phyloP scores from a whole-genome alignment of 2,113 vertebrate genomes.

The Theristicus caerulescens region DNA sequence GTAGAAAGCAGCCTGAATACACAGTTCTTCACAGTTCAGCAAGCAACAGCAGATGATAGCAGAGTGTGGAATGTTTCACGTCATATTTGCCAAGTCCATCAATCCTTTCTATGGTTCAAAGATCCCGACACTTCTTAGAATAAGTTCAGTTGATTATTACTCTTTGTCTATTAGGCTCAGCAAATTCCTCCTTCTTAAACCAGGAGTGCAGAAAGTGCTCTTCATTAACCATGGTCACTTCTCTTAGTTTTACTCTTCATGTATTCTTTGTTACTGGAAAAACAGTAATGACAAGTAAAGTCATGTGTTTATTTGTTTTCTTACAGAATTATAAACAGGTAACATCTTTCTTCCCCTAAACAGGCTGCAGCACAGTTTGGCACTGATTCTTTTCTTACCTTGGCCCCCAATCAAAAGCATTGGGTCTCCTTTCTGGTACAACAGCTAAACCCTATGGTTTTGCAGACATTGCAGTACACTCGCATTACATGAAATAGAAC shows the following conservation, averaged over 20 bases:
- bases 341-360: background rate
- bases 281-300: slow-evolving; percentile 9
- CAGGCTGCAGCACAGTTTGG: background rate
- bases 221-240: background rate
- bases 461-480: background rate
- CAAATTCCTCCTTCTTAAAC: background rate
- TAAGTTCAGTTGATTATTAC: background rate
- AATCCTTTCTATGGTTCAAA: background rate
- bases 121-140: background rate
- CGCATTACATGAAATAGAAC: background rate
- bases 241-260: background rate
- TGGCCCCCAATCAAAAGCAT: background rate
- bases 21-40: slow-evolving; percentile 70
- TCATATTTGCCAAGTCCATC: slow-evolving; percentile 7
- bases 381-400: background rate
- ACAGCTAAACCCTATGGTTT: background rate
- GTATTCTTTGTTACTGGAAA: slow-evolving; percentile 62
- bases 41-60: slow-evolving; percentile 60
- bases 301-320: background rate
- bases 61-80: slow-evolving; percentile 26
- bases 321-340: background rate
- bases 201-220: slow-evolving; percentile 39
- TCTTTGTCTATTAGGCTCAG: slow-evolving; percentile 14
- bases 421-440: background rate
- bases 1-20: slow-evolving; percentile 60